phyloP scores from a whole-genome alignment of 2,113 vertebrate genomes.

The Python bivittatus region DNA sequence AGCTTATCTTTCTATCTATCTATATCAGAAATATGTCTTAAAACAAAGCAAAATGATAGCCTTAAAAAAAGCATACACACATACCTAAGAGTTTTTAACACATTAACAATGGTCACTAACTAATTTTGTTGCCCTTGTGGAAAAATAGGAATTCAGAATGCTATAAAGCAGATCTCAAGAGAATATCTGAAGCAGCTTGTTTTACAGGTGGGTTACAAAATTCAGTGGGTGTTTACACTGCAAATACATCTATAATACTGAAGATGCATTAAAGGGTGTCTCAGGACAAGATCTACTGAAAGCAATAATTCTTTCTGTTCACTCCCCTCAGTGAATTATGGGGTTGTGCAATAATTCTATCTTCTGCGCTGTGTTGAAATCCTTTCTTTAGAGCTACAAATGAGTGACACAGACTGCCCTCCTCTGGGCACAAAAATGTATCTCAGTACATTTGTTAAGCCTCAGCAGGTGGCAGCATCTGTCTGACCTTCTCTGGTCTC shows the following conservation, averaged over 20 bases:
- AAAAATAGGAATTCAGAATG: slow-evolving; percentile 25
- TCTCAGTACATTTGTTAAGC: neutral
- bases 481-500: neutral
- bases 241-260: slow-evolving; percentile 5
- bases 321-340: neutral
- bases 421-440: neutral
- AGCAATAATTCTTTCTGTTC: slow-evolving; percentile 9
- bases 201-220: slow-evolving; percentile 2
- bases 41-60: slow-evolving; percentile 35
- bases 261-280: slow-evolving; percentile 29
- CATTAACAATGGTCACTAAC: slow-evolving; percentile 62
- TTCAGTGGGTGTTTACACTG: slow-evolving; percentile 20
- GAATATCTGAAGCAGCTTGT: slow-evolving; percentile 27
- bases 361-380: neutral
- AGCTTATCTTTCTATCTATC: slow-evolving; percentile 57
- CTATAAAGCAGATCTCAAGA: slow-evolving; percentile 31
- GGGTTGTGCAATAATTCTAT: neutral
- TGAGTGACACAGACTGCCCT: neutral
- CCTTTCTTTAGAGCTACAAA: neutral
- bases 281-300: slow-evolving; percentile 40
- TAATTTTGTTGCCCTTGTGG: slow-evolving; percentile 53
- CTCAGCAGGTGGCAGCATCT: neutral
- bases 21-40: slow-evolving; percentile 59
- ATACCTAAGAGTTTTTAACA: slow-evolving; percentile 65
- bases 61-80: neutral